These are phyloP conservation scores for Bursaphelenchus mucronatus DNA, from an alignment of 1,140 invertebrate species.

Conservation along the genomic window DNA sequence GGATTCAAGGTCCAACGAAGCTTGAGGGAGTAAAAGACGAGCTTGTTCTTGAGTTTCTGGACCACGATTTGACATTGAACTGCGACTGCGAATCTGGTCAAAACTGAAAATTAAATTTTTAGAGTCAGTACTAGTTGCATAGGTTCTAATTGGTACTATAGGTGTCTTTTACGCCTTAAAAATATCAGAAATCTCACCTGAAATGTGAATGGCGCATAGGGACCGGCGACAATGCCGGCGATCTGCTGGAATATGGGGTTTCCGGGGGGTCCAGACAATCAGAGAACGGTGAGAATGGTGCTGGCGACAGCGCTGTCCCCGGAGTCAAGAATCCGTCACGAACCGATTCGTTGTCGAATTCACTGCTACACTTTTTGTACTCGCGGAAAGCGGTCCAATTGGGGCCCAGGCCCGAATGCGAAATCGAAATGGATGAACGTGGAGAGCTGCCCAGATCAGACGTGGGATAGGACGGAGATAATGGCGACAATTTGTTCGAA, in stretches of 20 bases:
- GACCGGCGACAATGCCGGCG: constrained; percentile 51
- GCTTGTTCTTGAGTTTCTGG: constrained; percentile 13
- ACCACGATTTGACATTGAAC: constrained; percentile 53
- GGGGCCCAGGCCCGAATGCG: constrained; percentile 37
- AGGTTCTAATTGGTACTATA: constrained; percentile 4
- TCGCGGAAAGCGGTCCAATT: constrained; percentile 57
- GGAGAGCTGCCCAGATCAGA: constrained; percentile 54
- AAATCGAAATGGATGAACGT: constrained; percentile 44
- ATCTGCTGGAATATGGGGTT: constrained; percentile 54
- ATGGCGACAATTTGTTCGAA: constrained; percentile 46
- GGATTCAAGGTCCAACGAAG: constrained; percentile 26
- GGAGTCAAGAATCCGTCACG: constrained; percentile 45
- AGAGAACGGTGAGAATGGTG: constrained; percentile 58
- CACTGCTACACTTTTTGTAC: constrained; percentile 37
- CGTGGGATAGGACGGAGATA: constrained; percentile 54
- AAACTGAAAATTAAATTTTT: constrained; percentile 41
- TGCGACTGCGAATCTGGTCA: constrained; percentile 48
- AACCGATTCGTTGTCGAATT: constrained; percentile 23
- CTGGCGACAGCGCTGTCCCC: constrained; percentile 50
- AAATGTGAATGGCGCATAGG: constrained; percentile 39
- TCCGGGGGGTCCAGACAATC: constrained; percentile 45
- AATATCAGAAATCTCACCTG: constrained; percentile 29
- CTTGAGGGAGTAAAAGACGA: constrained; percentile 35
- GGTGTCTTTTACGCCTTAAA: background rate
- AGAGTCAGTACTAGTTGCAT: background rate